phyloP scores from a whole-genome alignment of 2,113 vertebrate genomes.

The Callorhinus ursinus region DNA sequence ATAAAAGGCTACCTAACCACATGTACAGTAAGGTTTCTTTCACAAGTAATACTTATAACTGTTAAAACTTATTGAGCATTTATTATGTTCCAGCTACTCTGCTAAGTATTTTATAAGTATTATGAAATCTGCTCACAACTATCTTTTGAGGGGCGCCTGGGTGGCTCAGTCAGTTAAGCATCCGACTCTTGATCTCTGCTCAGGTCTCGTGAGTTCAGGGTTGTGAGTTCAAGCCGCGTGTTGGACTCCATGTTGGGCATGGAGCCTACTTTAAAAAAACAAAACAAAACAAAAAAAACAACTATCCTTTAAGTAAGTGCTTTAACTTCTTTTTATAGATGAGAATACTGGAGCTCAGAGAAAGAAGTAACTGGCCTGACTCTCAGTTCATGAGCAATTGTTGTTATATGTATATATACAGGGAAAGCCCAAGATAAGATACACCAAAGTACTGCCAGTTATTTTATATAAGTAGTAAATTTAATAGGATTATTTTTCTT shows the following conservation, averaged over 20 bases:
- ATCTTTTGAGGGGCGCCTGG: neutral
- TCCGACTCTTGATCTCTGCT: neutral
- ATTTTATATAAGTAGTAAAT: neutral
- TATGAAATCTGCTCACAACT: neutral
- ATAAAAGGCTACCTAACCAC: neutral
- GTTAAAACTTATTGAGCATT: neutral
- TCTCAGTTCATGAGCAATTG: neutral
- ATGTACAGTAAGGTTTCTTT: neutral
- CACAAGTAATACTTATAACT: neutral
- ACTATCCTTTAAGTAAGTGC: neutral
- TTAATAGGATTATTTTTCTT: neutral
- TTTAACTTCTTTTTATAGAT: constrained; percentile 34
- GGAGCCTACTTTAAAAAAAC: neutral
- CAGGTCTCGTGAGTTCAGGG: neutral
- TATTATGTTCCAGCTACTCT: neutral
- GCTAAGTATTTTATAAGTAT: neutral
- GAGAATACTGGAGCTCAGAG: neutral
- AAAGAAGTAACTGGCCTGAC: neutral
- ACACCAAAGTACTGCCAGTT: neutral
- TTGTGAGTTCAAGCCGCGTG: neutral
- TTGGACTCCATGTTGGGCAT: neutral
- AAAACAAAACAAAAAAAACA: neutral
- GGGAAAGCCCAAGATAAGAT: neutral
- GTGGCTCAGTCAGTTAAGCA: neutral
- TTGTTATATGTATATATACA: neutral